Base-by-base conservation (phyloP, 2,888 invertebrate species). In the Polietes domitor region DNA sequence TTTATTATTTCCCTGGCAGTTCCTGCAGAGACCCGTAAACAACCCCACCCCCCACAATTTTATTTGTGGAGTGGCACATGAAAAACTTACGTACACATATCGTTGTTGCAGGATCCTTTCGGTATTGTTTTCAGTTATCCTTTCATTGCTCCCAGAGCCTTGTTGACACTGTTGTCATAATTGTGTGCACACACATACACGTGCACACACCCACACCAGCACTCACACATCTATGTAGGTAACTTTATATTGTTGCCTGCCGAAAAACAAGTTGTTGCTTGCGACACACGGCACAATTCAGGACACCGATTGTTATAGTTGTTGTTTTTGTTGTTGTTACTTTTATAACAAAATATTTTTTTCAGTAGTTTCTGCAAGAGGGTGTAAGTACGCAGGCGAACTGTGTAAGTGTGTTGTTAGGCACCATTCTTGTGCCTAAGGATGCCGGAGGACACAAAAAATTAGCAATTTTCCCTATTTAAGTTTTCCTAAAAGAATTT, bases 131-230 rank as follows among this genome's bases (percentile, higher is more conserved):
- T 65, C 65, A 21, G 9, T 65, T 47, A 61, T 77, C 26, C 47
- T 26, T 61, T 61, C 41, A 61, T 77, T 21, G 77, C 77, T 58
- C 21, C 17, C 26, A 58, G 58, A 70, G 21, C 19, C 37, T 65
- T 77, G 77, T 77, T 77, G 77, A 71, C 63, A 63, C 21, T 77
- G 47, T 77, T 77, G 37, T 77, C 71, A 63, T 77, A 77, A 72
- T 63, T 77, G 77, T 24, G 28, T 41, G 43, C 41, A 55, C 15
- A 77, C 26, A 77, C 10, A 55, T 24, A 24, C 4, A 10, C 19
- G 10, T 9, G 10, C 9, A 53, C 21, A 21, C 3, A 50, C 37
- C 1, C 37, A 7, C 37, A 37, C 37, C 7, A 7, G 9, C 37
- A 37, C 37, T 10, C 9, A 37, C 37, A 3, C 37, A 37, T 12